Base-by-base conservation (phyloP, 1,140 invertebrate species). In the Ruditapes philippinarum region DNA sequence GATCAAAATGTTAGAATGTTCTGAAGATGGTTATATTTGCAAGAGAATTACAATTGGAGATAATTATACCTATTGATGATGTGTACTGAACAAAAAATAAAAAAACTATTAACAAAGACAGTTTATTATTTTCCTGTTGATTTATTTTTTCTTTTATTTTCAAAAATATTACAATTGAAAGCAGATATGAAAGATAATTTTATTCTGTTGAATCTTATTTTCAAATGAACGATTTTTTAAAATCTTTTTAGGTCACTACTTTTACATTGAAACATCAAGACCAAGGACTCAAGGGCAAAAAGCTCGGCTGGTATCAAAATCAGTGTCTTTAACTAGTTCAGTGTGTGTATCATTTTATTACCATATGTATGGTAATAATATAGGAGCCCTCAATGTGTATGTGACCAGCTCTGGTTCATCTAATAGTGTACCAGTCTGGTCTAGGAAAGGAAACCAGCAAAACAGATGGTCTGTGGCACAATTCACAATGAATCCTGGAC, bases 341-440 rank as follows among this genome's bases (percentile, higher is more conserved):
- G 36, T 68, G 25, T 94, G 93, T 90, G 36, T 94, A 0, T 89
- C 81, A 12, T 98, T 98, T 93, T 98, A 96, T 96, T 97, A 96
- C 91, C 97, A 98, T 92, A 98, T 98, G 97, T 98, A 97, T 92
- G 97, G 98, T 33, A 19, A 2, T 19, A 86, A 86, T 38, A 84
- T 92, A 79, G 93, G 93, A 14, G 68, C 74, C 5, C 86, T 94
- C 38, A 92, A 93, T 88, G 86, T 93, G 25, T 94, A 92, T 51
- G 87, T 83, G 79, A 90, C 73, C 70, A 31, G 89, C 42, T 38
- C 36, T 5, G 25, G 36, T 45, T 83, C 73, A 36, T 74, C n/a
- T n/a, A 80, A 91, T 40, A 91, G 92, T 14, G 33, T 45, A 33
- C 88, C 92, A 31, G 88, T 91, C 0, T 95, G 94, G 93, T 86